Base-by-base conservation (phyloP, 2,888 invertebrate genomes). In the Dynastes hyllus region DNA sequence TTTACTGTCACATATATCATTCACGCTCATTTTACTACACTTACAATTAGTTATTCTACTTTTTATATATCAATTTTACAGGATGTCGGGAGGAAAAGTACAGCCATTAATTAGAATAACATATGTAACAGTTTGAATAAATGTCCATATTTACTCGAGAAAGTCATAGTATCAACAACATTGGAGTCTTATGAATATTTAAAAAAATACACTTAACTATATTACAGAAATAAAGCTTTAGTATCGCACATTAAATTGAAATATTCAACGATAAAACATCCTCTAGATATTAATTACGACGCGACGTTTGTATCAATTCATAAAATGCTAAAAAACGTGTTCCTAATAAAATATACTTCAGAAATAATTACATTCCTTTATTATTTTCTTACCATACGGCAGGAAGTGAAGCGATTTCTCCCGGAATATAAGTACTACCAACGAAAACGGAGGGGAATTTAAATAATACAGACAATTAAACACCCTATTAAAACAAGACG, bases 401-500 rank as follows among this genome's bases (percentile, higher is more conserved):
- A 83, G 86, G 86, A 86, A 85, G 84, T 84, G 85, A 84, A 82
- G 81, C 86, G 86, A 86, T 86, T 86, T 86, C 84, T 84, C 79
- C 73, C 80, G 81, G 22, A 45, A 50, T 45, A 75, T 55, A 75
- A 27, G 51, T 76, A 53, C 55, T 22, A 22, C 55, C 22, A 51
- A 66, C 37, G 4, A 51, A 22, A 45, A 66, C 27, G 29, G 37
- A 80, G 83, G 83, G 82, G 82, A 83, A 85, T 85, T 85, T 85
- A 84, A 86, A 86, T 85, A 86, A 83, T 85, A 87, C 86, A 85
- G 86, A 86, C 86, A 87, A 87, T 87, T 87, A 87, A 86, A 86
- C 86, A 86, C 86, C 86, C 86, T 83, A 86, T 86, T 86, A 85
- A 85, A 85, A 85, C 84, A 82, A 82, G 81, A 82, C 82, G 80